Evolutionary conservation across 2,797 vertebrate genomes (phyloP), one percentile per base, ranked within the genome.

Genomic region (Gila robusta): DNA sequence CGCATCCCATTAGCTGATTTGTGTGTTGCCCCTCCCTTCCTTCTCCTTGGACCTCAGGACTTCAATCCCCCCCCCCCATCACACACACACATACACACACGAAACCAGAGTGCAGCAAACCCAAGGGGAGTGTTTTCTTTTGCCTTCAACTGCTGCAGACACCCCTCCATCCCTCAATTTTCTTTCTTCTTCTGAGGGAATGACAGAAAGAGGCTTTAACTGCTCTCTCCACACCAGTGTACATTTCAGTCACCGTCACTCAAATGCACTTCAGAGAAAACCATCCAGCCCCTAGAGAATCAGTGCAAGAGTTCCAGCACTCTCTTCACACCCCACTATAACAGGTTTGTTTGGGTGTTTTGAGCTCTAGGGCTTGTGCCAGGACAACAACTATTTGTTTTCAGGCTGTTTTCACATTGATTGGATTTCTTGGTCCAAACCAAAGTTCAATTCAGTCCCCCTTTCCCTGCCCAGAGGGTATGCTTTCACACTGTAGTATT

Each of bases 211-310:
- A 64, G 28, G 26, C 28, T 59, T 49, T 52, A 56, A 70, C 73
- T 78, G 54, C 79, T 83, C 79, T 82, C 83, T 52, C 66, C 83
- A 87, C 37, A 87, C 76, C 66, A 81, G 66, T 32, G 37, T 81
- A 81, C 78, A 84, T 89, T 89, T 88, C 76, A 83, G 56, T 70
- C 67, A 14, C 52, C 12, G 87, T 80, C 82, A 82, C 78, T 87
- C 52, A 89, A 79, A 88, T 59, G 32, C 52, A 79, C 78, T 86
- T 88, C 85, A 87, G 74, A 89, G 82, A 39, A 78, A 64, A 80
- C 64, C 67, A 35, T 70, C 21, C 1, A 26, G 74, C 69, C 67
- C 81, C 47, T 54, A 81, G 71, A 83, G 69, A 49, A n/a, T 77
- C 32, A 10, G 62, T 44, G 37, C 37, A 44, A 49, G 37, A 49